Percentiles rank a stretch among this genome's conserved stretches.
Conservation (phyloP, 35 echinoderm and acorn worm genomes). For the Stichopus chloronotus region DNA sequence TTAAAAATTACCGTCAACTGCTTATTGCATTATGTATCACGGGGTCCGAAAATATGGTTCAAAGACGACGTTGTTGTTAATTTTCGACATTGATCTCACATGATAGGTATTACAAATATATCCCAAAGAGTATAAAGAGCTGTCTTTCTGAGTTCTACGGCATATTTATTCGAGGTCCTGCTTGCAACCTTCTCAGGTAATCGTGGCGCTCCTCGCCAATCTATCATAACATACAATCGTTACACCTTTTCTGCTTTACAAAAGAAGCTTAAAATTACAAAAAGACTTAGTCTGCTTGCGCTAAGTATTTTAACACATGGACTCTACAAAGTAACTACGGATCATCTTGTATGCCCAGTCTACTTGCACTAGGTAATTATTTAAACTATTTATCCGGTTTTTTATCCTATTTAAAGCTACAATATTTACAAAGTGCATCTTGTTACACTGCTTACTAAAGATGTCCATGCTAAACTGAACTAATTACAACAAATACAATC, state of each 20-base stretch:
- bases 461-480: conserved; percentile 1
- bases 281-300: conserved; percentile 5
- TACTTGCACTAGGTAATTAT: background rate
- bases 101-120: too few relatives aligned
- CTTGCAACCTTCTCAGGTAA: background rate
- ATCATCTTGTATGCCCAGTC: background rate
- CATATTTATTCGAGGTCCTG: background rate
- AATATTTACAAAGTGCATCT: conserved; percentile 6
- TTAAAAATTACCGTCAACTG: too few relatives aligned
- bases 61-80: too few relatives aligned
- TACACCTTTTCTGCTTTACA: conserved; percentile 2
- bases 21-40: too few relatives aligned
- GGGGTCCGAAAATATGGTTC: too few relatives aligned
- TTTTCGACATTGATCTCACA: too few relatives aligned
- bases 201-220: background rate
- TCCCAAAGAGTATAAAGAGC: too few relatives aligned
- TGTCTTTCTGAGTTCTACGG: too few relatives aligned
- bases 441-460: background rate
- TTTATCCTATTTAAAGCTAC: background rate
- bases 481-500: conserved; percentile 17
- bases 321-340: background rate
- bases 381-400: background rate
- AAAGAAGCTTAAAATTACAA: conserved; percentile 8
- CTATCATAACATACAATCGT: conserved; percentile 1
- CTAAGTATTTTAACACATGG: background rate